phyloP scores from a whole-genome alignment of 2,113 vertebrate species.

The Panthera uncia region DNA sequence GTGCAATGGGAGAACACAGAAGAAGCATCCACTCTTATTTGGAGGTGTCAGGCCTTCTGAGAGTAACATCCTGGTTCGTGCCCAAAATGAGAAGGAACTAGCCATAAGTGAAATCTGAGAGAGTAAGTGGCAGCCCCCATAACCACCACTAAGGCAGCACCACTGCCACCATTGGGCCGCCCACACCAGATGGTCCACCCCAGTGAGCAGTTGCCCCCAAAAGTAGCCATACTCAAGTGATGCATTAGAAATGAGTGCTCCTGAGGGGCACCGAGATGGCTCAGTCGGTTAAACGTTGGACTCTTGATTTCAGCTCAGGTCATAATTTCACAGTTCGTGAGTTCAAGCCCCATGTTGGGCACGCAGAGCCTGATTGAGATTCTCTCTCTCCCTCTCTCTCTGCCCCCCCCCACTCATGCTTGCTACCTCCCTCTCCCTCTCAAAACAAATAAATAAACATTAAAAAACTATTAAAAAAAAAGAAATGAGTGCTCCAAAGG shows the following conservation, averaged over 20 bases:
- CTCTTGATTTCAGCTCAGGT: too few relatives aligned
- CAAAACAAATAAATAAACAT: too few relatives aligned
- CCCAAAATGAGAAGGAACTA: not conserved
- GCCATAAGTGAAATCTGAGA: not conserved
- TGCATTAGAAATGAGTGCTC: not conserved
- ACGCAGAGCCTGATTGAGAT: too few relatives aligned
- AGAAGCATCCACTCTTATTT: not conserved
- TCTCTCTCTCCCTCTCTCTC: too few relatives aligned
- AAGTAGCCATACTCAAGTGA: not conserved
- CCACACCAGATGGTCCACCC: not conserved
- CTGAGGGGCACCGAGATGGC: too few relatives aligned
- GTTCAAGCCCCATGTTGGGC: too few relatives aligned
- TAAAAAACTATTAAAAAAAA: too few relatives aligned
- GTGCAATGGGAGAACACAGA: not conserved
- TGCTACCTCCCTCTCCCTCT: too few relatives aligned
- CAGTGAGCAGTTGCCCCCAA: not conserved
- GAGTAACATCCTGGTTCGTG: not conserved
- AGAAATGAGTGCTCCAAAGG: not conserved
- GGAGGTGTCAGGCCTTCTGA: not conserved
- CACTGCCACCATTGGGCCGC: not conserved
- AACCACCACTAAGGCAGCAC: not conserved
- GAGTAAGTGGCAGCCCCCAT: not conserved
- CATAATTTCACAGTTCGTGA: too few relatives aligned
- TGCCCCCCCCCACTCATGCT: too few relatives aligned
- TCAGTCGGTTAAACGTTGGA: too few relatives aligned